Conservation (phyloP, 1,140 invertebrate genomes). For the Leptinotarsa texana region DNA sequence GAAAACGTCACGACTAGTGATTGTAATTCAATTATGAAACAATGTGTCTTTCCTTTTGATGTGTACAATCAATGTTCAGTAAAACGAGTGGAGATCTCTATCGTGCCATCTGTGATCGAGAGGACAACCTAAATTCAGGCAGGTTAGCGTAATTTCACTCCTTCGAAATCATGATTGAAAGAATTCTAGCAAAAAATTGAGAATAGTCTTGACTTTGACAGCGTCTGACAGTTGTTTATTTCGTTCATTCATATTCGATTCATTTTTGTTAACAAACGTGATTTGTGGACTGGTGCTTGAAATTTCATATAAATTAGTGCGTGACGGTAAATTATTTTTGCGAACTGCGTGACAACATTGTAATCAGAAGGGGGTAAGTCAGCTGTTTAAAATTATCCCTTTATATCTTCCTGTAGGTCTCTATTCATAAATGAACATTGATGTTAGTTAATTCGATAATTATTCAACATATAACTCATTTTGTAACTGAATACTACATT, state of each 20-base stretch:
- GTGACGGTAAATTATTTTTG: background rate
- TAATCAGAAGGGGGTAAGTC: constrained; percentile 17
- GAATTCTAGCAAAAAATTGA: background rate
- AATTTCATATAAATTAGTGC: background rate
- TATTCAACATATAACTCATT: background rate
- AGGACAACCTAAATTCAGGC: background rate
- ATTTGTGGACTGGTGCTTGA: background rate
- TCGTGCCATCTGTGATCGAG: background rate
- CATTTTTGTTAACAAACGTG: background rate
- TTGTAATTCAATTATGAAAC: no score
- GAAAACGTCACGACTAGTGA: no score
- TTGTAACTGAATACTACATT: background rate
- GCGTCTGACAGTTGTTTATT: constrained; percentile 24
- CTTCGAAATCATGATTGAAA: background rate
- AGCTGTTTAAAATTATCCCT: background rate
- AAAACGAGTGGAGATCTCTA: background rate
- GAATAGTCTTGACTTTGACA: background rate
- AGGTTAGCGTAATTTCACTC: background rate
- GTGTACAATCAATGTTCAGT: no score
- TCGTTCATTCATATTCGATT: constrained; percentile 12
- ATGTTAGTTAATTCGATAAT: constrained; percentile 1
- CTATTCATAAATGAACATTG: constrained; percentile 4
- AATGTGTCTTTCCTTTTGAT: no score
- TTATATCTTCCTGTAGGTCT: constrained; percentile 21
- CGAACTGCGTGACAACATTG: background rate